Evolutionary conservation across 2,888 invertebrate species (phyloP).

Genomic region (Drosophila hawaiiensis): DNA sequence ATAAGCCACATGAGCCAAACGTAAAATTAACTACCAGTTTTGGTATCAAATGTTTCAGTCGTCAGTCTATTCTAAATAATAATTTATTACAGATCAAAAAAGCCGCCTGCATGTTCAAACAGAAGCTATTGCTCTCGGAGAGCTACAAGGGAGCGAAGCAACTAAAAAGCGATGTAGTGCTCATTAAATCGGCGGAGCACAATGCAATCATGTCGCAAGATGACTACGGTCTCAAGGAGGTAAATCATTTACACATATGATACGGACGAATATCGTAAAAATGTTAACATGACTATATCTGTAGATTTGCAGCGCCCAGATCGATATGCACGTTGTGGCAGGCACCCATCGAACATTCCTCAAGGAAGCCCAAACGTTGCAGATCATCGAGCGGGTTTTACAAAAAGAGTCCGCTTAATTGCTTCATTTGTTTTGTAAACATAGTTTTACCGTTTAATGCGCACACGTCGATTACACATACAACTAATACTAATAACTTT

Average conservation of each 20-base stretch:
- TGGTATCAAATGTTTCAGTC: background rate
- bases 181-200: constrained; percentile 95
- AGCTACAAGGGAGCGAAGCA: constrained; percentile 89
- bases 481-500: constrained; percentile 22
- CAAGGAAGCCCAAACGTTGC: constrained; percentile 89
- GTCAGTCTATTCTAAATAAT: background rate
- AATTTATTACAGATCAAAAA: constrained; percentile 86
- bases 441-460: constrained; percentile 26
- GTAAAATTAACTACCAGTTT: background rate
- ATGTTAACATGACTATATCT: constrained; percentile 62
- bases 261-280: background rate
- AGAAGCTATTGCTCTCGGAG: constrained; percentile 92
- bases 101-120: constrained; percentile 92
- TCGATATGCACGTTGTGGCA: constrained; percentile 88
- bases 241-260: constrained; percentile 82
- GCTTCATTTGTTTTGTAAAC: constrained; percentile 12
- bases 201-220: constrained; percentile 93
- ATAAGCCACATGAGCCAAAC: background rate
- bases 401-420: constrained; percentile 49
- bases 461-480: constrained; percentile 14
- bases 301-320: constrained; percentile 89
- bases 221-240: constrained; percentile 93
- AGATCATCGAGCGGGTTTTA: constrained; percentile 87
- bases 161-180: constrained; percentile 90
- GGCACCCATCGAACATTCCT: constrained; percentile 97